Evolutionary conservation across 2,113 vertebrate species (phyloP).

Genomic region (Leucopternis melanops): DNA sequence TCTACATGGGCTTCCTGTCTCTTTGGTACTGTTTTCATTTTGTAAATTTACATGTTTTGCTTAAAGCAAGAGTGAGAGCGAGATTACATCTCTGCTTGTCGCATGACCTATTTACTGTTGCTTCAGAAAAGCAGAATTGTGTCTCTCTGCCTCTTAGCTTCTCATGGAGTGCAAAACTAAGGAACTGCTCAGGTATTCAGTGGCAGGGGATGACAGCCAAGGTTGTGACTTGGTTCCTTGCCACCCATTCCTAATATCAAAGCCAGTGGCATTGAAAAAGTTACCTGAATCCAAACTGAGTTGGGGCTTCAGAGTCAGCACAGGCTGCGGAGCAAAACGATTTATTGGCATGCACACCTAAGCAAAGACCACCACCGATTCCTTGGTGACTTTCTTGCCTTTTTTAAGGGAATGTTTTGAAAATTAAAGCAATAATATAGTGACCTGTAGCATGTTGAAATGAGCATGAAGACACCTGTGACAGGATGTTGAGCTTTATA

Average conservation of each 20-base stretch:
- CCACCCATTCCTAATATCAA: background rate
- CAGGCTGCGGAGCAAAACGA: fast-evolving
- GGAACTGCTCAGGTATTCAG: background rate
- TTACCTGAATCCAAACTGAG: background rate
- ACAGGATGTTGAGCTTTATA: background rate
- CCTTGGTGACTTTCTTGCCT: background rate
- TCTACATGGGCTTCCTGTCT: background rate
- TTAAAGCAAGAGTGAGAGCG: background rate
- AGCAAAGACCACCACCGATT: background rate
- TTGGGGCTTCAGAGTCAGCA: background rate
- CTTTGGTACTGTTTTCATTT: background rate
- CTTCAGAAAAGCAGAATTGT: background rate
- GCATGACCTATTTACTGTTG: background rate
- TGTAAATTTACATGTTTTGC: background rate
- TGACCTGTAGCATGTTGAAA: background rate
- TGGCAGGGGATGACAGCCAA: background rate
- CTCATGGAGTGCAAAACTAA: background rate
- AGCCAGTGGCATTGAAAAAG: background rate
- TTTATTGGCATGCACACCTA: background rate
- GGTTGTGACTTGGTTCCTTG: background rate
- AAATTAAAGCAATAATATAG: background rate
- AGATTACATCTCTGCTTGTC: background rate
- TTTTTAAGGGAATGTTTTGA: background rate
- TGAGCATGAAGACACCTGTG: background rate
- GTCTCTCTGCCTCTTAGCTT: background rate